Conservation (phyloP, 2,888 invertebrate species). For the Aporophyla lueneburgensis region DNA sequence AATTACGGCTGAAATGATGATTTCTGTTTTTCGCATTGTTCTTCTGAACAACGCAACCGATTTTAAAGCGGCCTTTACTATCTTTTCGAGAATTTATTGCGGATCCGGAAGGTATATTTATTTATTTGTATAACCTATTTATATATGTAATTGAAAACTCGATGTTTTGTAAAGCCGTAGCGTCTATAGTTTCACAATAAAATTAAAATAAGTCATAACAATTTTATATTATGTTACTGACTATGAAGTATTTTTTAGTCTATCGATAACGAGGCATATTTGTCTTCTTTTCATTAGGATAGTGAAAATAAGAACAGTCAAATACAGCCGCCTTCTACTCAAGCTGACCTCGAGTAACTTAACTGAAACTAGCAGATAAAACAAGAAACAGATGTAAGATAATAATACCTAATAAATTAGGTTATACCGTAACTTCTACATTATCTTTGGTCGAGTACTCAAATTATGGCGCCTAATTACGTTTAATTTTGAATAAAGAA, state of each 20-base stretch:
- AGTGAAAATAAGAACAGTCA: not conserved
- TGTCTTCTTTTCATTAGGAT: not conserved
- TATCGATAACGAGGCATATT: not conserved
- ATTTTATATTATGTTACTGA: not conserved
- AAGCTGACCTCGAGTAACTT: not conserved
- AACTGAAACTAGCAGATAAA: constrained; percentile 2
- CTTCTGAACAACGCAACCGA: too few relatives aligned
- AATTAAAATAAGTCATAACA: not conserved
- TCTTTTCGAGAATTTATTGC: too few relatives aligned
- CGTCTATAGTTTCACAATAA: too few relatives aligned
- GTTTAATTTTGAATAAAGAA: not conserved
- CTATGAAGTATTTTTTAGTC: not conserved
- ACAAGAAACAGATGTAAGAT: not conserved
- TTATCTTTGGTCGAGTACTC: not conserved
- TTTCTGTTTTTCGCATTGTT: too few relatives aligned
- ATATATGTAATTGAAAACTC: too few relatives aligned
- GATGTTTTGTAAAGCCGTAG: too few relatives aligned
- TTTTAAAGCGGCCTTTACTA: too few relatives aligned
- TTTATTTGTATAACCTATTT: too few relatives aligned
- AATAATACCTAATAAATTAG: not conserved
- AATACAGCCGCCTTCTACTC: not conserved
- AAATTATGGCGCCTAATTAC: not conserved
- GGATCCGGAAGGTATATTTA: too few relatives aligned
- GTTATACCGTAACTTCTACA: not conserved
- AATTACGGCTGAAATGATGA: too few relatives aligned